Percentiles rank a stretch among this genome's conserved stretches.
Conservation (phyloP, 2,113 vertebrate species). For the Rhodinocichla rosea region DNA sequence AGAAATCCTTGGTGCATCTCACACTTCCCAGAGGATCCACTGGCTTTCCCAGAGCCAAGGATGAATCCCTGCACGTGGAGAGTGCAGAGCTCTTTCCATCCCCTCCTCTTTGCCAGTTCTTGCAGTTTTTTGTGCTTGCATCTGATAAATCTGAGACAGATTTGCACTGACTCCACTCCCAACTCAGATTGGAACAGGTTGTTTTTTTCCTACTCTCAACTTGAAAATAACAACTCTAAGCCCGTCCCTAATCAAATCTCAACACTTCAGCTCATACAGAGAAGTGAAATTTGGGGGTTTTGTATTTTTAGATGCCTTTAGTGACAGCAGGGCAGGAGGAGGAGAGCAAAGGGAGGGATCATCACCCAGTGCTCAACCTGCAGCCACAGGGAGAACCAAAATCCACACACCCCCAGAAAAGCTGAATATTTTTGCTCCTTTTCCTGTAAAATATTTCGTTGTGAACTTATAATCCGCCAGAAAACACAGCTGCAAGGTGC, state of each 20-base stretch:
- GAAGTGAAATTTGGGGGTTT: not conserved
- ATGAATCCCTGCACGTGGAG: not conserved
- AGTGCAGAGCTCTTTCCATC: not conserved
- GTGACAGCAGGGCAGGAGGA: not conserved
- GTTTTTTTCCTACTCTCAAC: not conserved
- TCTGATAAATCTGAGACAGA: rapidly evolving
- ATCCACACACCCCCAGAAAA: not conserved
- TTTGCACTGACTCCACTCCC: not conserved
- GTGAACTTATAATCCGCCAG: rapidly evolving
- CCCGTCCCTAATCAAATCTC: not conserved
- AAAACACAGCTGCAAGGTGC: not conserved
- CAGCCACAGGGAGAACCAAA: rapidly evolving
- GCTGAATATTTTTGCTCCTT: not conserved
- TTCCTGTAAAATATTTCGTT: not conserved
- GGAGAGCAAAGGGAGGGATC: not conserved
- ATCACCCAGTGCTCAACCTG: not conserved
- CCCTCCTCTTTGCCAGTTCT: not conserved
- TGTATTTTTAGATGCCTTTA: not conserved
- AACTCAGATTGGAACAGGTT: not conserved
- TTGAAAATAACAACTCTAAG: not conserved
- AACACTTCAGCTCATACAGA: not conserved
- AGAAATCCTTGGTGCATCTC: rapidly evolving
- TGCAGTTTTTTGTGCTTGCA: not conserved
- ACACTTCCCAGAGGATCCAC: not conserved
- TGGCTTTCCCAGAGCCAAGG: not conserved